phyloP scores from a whole-genome alignment of 2,113 vertebrate genomes.

The Chloropsis cyanopogon region DNA sequence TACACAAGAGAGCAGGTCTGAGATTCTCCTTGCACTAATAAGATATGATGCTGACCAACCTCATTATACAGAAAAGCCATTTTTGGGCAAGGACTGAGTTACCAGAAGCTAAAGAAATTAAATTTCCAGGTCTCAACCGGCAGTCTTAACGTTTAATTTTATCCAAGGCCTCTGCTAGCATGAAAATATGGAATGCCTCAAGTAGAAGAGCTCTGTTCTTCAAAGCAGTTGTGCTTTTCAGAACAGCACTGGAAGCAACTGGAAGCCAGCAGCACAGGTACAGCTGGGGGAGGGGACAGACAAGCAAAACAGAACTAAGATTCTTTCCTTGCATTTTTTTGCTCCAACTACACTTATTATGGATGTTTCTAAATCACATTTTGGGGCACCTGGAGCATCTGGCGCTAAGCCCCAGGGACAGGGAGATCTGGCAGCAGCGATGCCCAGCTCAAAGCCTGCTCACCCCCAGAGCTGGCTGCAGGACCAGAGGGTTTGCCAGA shows the following conservation, averaged over 20 bases:
- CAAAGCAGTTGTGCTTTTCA: not conserved
- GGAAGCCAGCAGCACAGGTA: not conserved
- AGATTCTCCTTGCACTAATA: not conserved
- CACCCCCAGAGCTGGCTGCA: not conserved
- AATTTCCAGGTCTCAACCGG: not conserved
- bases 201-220: not conserved
- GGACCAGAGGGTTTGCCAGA: not conserved
- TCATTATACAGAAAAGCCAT: not conserved
- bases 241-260: not conserved
- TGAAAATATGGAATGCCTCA: not conserved
- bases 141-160: not conserved
- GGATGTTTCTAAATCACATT: not conserved
- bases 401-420: not conserved
- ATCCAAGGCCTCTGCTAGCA: not conserved
- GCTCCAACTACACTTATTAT: not conserved
- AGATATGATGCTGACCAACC: not conserved
- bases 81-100: not conserved
- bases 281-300: not conserved
- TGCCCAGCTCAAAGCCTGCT: not conserved
- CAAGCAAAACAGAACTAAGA: not conserved
- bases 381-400: not conserved
- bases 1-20: not conserved
- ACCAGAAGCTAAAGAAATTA: conserved; percentile 14
- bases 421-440: not conserved
- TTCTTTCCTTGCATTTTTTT: not conserved